These are phyloP conservation scores for Cacatua alba DNA, from an alignment of 2,113 vertebrate species.

Conservation along the genomic window DNA sequence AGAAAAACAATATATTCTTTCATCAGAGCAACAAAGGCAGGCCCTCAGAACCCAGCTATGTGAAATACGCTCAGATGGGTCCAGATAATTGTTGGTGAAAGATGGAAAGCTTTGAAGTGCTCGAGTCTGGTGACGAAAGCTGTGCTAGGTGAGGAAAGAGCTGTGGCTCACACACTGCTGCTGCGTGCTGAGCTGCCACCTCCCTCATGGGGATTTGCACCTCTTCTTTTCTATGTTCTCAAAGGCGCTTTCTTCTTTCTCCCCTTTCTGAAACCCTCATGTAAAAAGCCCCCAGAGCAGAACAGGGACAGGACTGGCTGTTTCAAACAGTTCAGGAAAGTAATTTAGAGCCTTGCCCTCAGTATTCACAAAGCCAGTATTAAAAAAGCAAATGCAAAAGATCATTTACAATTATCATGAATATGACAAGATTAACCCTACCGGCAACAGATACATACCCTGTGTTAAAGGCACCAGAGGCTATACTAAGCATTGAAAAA, in stretches of 20 bases:
- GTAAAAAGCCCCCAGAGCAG: background rate
- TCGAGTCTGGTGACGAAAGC: background rate
- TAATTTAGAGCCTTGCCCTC: background rate
- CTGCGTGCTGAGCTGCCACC: background rate
- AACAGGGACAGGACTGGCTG: background rate
- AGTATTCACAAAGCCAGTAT: background rate
- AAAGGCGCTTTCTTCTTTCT: background rate
- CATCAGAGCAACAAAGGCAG: background rate
- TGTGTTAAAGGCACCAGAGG: background rate
- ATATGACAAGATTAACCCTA: background rate
- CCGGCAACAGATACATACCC: background rate
- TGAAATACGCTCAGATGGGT: background rate
- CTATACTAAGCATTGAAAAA: background rate
- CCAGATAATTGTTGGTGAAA: background rate
- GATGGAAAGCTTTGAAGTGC: background rate
- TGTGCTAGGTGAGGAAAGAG: background rate
- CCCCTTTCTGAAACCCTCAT: background rate
- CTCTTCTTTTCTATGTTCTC: background rate
- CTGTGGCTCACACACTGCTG: accelerated
- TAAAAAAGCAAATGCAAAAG: background rate
- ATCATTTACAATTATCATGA: background rate
- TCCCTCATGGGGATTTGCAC: background rate
- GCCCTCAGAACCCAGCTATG: background rate
- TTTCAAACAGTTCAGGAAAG: background rate
- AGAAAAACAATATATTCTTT: background rate